Evolutionary conservation across 2,797 vertebrate genomes (phyloP), one percentile per base, ranked within the genome.

Genomic region (Neosilurus mollespiculum): DNA sequence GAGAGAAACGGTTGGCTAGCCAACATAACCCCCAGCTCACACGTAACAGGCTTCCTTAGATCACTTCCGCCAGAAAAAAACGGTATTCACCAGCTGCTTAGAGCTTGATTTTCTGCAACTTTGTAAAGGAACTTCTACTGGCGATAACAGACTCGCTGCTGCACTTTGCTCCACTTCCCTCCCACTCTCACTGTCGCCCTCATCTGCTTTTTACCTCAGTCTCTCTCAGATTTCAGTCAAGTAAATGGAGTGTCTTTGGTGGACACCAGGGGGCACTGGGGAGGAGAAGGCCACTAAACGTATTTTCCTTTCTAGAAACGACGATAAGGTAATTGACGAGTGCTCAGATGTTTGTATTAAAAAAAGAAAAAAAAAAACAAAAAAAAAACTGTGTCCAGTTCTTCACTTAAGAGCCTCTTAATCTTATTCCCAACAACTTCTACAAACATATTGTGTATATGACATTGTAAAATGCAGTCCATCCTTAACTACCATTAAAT

Each of bases 201-300:
- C 84, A 69, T 51, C 70, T 49, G 43, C 75, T 86, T 64, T 56
- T 88, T 88, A 83, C 87, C 69, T 61, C 64, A 89, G 89, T 87
- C 85, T 65, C 65, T 91, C 89, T 87, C 87, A 88, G 72, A 88
- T 84, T 83, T 66, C 81, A 88, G 89, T 90, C 90, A 89, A 86
- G 86, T 89, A 92, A 92, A 91, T 84, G 85, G 88, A 89, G 88
- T 88, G 90, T 90, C 89, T 92, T 93, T 92, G 87, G 83, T 86
- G 81, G 86, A 88, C 90, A 90, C 88, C 81, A 87, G 87, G 90
- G 88, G 89, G 89, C 82, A 86, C 80, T 86, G 85, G 89, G 91
- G 91, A 90, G 91, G 90, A 92, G 90, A 93, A 93, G 91, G 91
- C 92, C 90, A 92, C 89, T 87, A 90, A 94, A 92, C 85, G 92